Base-by-base conservation (phyloP, 2,797 vertebrate genomes). In the Acropternis orthonyx region DNA sequence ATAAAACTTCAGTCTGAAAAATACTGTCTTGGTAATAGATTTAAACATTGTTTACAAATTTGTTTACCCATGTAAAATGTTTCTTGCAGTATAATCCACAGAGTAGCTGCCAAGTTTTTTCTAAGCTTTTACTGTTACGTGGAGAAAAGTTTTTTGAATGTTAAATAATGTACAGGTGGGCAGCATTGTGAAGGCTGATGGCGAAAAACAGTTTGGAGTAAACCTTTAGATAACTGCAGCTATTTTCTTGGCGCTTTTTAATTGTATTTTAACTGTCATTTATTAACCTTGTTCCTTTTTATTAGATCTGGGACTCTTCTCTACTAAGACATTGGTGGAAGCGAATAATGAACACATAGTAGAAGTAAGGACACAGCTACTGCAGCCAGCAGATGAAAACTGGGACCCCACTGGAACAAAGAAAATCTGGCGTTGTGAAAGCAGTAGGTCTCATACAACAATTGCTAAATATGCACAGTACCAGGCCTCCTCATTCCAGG, bases 401-500 rank as follows among this genome's bases (percentile, higher is more conserved):
- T 99, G 99, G 99, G 99, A 99, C 97, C 97, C 98, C 92, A 98
- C 98, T 91, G 99, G 99, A 98, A 98, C 97, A 91, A 98, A 98
- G 97, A 99, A 99, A 98, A 99, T 99, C 97, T 99, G 99, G 99
- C 99, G 99, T 97, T 99, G 99, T 92, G 99, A 99, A 98, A 99
- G 99, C 98, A 99, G 99, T 97, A 98, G 98, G 96, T 99, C 99
- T 63, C 99, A 99, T 96, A 99, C 99, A 94, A 99, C 99, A 96
- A 99, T 99, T 98, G 98, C 99, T 97, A 99, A 99, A 97, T 99
- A 99, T 90, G 99, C 99, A 95, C 99, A 99, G 96, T 99, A 99
- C 97, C 99, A 99, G 98, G 99, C 99, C 43, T 99, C 99, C 12
- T 99, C 99, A 83, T 99, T 99, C 98, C 99, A 99, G 98, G 99